Evolutionary conservation across 2,888 invertebrate species (phyloP), one percentile per base, ranked within the genome.

Genomic region (Pasiphila rectangulata): DNA sequence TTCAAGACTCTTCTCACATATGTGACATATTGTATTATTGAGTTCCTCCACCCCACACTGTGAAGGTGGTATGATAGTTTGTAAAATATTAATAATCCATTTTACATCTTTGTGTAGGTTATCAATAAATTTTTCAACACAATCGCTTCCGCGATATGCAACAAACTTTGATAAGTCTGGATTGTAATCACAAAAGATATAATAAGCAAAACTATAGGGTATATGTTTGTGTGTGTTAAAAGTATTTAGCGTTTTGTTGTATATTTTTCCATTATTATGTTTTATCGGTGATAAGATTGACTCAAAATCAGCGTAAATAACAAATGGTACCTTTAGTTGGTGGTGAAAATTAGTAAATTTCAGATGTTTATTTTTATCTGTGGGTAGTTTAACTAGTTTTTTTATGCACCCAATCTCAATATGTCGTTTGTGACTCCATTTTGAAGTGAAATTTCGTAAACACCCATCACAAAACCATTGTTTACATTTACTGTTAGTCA

Each of bases 71-170:
- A 40, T 9, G n/a, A 7, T 35, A 3, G n/a, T 25, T 25, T 12
- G 7, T 2, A 46, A 21, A 17, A 29, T 17, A 23, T 36, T 5
- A 5, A 7, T 29, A 24, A 46, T 40, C 2, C 10, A n/a, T 4
- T 3, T 16, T 3, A 34, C n/a, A 5, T 45, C 45, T 13, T 32
- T 21, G 32, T 37, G 36, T 4, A 45, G 23, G 20, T 36, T 25
- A 21, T 41, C 41, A 25, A 45, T 20, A 36, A 41, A 40, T 12
- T 44, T 21, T 35, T 40, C 16, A 35, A 43, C 48, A 21, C 39
- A 39, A 25, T 48, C 35, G n/a, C 34, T 43, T 27, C 43, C 48
- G n/a, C 43, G 43, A 27, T 50, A 50, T 24, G 23, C 37, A 6
- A 45, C 16, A 50, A 41, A 50, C 41, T 45, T 50, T 15, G 41